These are phyloP conservation scores for Macrophya alboannulata DNA, from an alignment of 2,888 invertebrate genomes.

Conservation along the genomic window DNA sequence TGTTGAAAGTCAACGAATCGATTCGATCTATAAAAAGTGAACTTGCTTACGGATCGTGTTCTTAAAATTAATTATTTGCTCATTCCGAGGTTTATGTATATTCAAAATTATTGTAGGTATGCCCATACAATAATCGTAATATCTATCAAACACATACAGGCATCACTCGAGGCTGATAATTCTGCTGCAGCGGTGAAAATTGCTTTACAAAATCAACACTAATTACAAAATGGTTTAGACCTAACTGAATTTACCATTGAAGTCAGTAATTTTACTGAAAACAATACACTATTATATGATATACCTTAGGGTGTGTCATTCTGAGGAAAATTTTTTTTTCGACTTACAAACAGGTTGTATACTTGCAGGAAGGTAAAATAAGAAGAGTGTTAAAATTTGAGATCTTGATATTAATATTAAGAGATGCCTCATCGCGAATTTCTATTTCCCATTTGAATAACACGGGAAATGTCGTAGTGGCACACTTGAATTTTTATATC, in stretches of 20 bases:
- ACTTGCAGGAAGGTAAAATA: no score
- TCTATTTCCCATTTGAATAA: no score
- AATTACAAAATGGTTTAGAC: neutral
- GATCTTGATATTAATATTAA: no score
- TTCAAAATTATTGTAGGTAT: neutral
- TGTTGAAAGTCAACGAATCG: neutral
- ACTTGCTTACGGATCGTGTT: neutral
- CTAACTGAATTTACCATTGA: conserved; percentile 9
- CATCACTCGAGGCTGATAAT: no score
- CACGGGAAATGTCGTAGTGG: no score
- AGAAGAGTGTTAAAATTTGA: no score
- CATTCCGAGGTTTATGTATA: neutral
- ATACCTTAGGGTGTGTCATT: no score
- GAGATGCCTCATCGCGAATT: no score
- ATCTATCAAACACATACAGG: conserved; percentile 11
- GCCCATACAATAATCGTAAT: neutral
- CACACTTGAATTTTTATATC: no score
- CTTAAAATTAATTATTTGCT: neutral
- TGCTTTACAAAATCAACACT: neutral
- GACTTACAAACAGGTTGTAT: no score
- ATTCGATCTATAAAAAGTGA: neutral
- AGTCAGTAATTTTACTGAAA: conserved; percentile 1
- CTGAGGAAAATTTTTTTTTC: no score
- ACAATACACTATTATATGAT: neutral
- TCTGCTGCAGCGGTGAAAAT: neutral